A percentile compares a stretch with the other conserved stretches of the same genome.
Conservation (phyloP, 2,113 vertebrate genomes). For the Cyprinus carpio region DNA sequence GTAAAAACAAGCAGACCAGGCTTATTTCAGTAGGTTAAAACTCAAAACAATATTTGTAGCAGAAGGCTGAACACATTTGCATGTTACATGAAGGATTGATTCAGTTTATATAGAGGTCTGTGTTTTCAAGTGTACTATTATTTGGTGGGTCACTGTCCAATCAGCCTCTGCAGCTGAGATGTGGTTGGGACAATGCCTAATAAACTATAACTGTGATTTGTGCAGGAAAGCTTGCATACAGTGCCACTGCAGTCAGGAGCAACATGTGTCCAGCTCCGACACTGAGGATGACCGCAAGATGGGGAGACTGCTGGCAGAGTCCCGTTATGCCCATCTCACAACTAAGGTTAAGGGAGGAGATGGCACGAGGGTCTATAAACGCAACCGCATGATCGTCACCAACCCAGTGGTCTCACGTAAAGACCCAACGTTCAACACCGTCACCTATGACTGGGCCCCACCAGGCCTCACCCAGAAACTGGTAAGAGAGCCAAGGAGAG, state of each 20-base stretch:
- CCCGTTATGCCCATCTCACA: constrained; percentile 80
- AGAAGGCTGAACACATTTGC: background rate
- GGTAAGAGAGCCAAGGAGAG: constrained; percentile 73
- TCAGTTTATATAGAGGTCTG: background rate
- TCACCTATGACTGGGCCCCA: constrained; percentile 94
- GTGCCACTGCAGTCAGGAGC: constrained; percentile 85
- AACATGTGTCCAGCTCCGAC: constrained; percentile 81
- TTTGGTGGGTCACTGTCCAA: background rate
- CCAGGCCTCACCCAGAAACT: constrained; percentile 89
- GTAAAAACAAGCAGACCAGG: background rate
- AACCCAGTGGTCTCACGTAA: constrained; percentile 91
- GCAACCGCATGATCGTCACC: constrained; percentile 97
- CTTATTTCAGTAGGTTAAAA: background rate
- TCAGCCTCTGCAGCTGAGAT: background rate
- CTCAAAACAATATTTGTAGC: background rate
- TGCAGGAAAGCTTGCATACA: constrained; percentile 86
- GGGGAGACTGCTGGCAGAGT: constrained; percentile 85
- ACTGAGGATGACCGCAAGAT: constrained; percentile 85
- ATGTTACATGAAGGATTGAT: background rate
- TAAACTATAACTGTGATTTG: background rate
- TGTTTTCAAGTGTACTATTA: background rate
- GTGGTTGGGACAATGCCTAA: background rate
- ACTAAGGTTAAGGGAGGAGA: constrained; percentile 89
- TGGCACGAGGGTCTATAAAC: constrained; percentile 86
- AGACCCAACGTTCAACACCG: constrained; percentile 93